Evolutionary conservation across 2,113 vertebrate species (phyloP), one percentile per base, ranked within the genome.

Genomic region (Leuciscus idus): DNA sequence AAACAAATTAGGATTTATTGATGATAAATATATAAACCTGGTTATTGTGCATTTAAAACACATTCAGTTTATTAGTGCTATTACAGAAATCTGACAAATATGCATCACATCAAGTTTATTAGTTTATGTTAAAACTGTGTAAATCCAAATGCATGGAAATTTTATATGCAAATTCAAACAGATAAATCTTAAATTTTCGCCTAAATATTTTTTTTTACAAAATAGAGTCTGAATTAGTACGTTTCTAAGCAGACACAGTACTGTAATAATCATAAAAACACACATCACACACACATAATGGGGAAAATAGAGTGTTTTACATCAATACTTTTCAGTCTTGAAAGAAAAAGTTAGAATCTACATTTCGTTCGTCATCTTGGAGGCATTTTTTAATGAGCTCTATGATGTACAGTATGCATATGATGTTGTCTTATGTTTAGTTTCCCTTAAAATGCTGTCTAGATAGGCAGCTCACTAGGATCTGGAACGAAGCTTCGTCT

Each of bases 401-500:
- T 50, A 50, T 4, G 48, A 50, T 50, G 48, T 4, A 50, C 12
- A 50, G 48, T 13, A 50, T 4, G 13, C 12, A 50, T 50, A 50
- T 3, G 4, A 4, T 4, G 48, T 13, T 13, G 48, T 12, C 11
- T 13, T 50, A 13, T 12, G 12, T 13, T 50, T 50, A 50, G 12
- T 12, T 15, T 50, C 13, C 48, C 48, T 50, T 1, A 4, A 4
- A 50, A 50, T 15, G 48, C 48, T 15, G 48, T 50, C 50, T 9
- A 52, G 50, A 23, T 9, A 0, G 48, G 78, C 59, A 17, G 8
- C 79, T 81, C n/a, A 48, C 78, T n/a, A 19, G 78, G 33, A 28
- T 26, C 10, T n/a, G 33, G 57, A 43, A 4, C 23, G 0, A 28
- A 78, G 55, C 52, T 84, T 78, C 86, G 89, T 88, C 93, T 92